These are phyloP conservation scores for Otocyon megalotis DNA, from an alignment of 2,113 vertebrate genomes.

Conservation along the genomic window DNA sequence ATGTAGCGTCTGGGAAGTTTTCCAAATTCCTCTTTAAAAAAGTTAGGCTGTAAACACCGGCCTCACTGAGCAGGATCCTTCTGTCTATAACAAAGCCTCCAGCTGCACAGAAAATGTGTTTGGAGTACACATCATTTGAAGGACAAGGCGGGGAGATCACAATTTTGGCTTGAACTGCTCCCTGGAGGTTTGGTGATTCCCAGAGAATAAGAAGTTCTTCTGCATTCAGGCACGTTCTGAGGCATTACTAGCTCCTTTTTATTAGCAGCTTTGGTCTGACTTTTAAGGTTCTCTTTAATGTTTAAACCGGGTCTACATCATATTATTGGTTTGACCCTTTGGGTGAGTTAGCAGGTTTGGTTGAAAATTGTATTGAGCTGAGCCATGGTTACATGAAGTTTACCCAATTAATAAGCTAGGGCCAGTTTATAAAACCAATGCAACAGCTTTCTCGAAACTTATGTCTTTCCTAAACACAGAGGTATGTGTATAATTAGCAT, in stretches of 20 bases:
- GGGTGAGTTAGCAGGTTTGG: background rate
- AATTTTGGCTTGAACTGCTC: conserved; percentile 25
- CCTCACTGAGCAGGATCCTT: conserved; percentile 69
- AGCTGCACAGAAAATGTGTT: conserved; percentile 78
- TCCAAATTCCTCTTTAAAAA: conserved; percentile 84
- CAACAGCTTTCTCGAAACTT: background rate
- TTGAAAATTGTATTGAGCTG: background rate
- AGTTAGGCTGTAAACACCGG: conserved; percentile 71
- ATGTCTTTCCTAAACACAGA: background rate
- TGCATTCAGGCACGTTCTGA: background rate
- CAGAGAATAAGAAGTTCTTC: background rate
- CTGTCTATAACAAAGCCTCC: conserved; percentile 79
- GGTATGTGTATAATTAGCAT: too few species aligned
- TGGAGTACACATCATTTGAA: background rate
- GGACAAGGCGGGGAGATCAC: conserved; percentile 63
- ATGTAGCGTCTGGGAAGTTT: conserved; percentile 84
- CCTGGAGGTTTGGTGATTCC: conserved; percentile 25
- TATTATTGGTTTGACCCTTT: background rate
- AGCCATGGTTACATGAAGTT: background rate
- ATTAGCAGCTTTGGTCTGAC: background rate
- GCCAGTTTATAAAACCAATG: background rate
- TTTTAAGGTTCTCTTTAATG: background rate
- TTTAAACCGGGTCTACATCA: background rate
- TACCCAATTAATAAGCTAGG: background rate
- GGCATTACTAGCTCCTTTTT: background rate